Conservation (phyloP, 2,888 invertebrate species). For the Lathronympha strigana region DNA sequence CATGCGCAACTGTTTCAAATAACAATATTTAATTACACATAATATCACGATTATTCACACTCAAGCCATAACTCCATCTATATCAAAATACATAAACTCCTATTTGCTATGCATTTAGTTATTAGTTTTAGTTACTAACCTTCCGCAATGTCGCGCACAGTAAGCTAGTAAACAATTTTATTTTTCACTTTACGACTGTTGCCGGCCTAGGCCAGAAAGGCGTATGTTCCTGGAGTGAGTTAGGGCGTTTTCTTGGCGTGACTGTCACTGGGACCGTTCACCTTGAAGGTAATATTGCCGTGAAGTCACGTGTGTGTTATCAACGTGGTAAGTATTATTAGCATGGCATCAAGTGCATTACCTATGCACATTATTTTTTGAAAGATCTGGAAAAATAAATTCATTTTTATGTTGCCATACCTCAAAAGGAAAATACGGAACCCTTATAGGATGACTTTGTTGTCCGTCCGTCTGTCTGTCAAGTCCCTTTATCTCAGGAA, state of each 20-base stretch:
- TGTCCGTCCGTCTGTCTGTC: too few relatives aligned
- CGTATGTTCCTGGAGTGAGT: neutral
- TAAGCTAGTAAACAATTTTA: slow-evolving; percentile 25
- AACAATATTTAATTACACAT: slow-evolving; percentile 20
- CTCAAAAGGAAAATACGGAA: too few relatives aligned
- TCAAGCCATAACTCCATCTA: neutral
- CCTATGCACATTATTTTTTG: neutral
- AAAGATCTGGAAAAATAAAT: too few relatives aligned
- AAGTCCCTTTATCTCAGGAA: too few relatives aligned
- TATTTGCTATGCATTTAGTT: too few relatives aligned
- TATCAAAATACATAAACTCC: neutral
- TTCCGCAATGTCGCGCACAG: slow-evolving; percentile 12
- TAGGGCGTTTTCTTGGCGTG: neutral
- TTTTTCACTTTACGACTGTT: slow-evolving; percentile 15
- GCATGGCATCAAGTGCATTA: neutral
- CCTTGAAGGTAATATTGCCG: slow-evolving; percentile 24
- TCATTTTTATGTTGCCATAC: too few relatives aligned
- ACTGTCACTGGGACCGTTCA: neutral
- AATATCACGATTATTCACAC: slow-evolving; percentile 1
- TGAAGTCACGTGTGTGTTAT: slow-evolving; percentile 3
- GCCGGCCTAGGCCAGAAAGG: slow-evolving; percentile 1
- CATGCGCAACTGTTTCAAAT: neutral
- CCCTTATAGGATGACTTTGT: too few relatives aligned
- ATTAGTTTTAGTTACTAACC: slow-evolving; percentile 9
- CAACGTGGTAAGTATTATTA: neutral